Evolutionary conservation across 2,113 vertebrate genomes (phyloP).

Genomic region (Bubo scandiacus): DNA sequence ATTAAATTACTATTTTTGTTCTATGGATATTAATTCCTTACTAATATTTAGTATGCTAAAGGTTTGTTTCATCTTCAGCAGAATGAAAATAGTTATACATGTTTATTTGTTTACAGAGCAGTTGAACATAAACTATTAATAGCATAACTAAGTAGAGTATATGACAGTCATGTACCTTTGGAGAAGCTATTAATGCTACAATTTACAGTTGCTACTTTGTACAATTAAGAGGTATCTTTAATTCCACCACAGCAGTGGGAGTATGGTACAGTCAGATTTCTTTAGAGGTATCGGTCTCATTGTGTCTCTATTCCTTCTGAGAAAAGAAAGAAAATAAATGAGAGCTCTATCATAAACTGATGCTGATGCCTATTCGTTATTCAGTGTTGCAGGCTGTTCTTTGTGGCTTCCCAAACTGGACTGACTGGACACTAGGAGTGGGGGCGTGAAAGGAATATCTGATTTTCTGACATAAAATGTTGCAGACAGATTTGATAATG

Average conservation of each 20-base stretch:
- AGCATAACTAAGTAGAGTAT: background rate
- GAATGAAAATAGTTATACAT: background rate
- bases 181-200: background rate
- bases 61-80: background rate
- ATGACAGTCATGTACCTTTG: background rate
- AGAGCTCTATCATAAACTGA: background rate
- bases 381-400: background rate
- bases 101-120: background rate
- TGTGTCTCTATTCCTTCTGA: background rate
- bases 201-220: background rate
- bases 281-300: background rate
- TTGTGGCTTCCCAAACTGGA: background rate
- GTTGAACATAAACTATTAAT: background rate
- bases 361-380: background rate
- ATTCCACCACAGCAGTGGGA: background rate
- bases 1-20: background rate
- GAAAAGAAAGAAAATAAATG: background rate
- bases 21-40: background rate
- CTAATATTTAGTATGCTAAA: background rate
- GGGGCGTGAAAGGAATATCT: background rate
- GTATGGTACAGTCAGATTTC: background rate
- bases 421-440: background rate
- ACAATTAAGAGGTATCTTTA: background rate
- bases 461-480: background rate
- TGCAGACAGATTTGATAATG: background rate